A percentile compares a stretch with the other conserved stretches of the same genome.
phyloP scores from a whole-genome alignment of 2,113 vertebrate species.

The Mus pahari region DNA sequence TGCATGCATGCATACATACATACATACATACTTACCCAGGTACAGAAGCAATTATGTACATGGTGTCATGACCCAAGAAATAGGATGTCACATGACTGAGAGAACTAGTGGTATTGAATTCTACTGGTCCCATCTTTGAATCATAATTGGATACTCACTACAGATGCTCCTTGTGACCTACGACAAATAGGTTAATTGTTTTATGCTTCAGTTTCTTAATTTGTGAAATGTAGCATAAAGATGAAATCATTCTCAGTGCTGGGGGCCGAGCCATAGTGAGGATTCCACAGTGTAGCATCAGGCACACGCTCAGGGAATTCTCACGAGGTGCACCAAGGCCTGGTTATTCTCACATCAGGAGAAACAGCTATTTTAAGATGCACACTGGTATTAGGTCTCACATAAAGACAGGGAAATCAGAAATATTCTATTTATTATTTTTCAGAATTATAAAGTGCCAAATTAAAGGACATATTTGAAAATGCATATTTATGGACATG shows the following conservation, averaged over 20 bases:
- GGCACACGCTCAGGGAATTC: not conserved
- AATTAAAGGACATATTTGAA: not conserved
- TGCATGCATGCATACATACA: not conserved
- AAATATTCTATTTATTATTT: constrained; percentile 7
- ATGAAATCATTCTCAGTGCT: not conserved
- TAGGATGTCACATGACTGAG: constrained; percentile 20
- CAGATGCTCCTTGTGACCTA: constrained; percentile 18
- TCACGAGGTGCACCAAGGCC: not conserved
- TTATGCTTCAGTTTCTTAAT: constrained; percentile 64
- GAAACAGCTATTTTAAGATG: not conserved
- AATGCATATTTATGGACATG: not conserved
- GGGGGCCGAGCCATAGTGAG: not conserved
- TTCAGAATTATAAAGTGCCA: constrained; percentile 15
- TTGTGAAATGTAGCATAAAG: constrained; percentile 57
- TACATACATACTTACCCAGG: not conserved
- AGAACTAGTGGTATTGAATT: not conserved
- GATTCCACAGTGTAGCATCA: not conserved
- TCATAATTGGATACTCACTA: constrained; percentile 1
- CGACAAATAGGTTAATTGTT: not conserved
- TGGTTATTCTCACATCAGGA: not conserved
- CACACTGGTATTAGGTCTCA: not conserved
- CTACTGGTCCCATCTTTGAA: not conserved
- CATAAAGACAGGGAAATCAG: constrained; percentile 11
- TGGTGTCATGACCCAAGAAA: constrained; percentile 27
- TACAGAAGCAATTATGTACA: constrained; percentile 6